Percentiles rank a stretch among this genome's conserved stretches.
Conservation (phyloP, 1,140 invertebrate genomes). For the Rhyzopertha dominica region DNA sequence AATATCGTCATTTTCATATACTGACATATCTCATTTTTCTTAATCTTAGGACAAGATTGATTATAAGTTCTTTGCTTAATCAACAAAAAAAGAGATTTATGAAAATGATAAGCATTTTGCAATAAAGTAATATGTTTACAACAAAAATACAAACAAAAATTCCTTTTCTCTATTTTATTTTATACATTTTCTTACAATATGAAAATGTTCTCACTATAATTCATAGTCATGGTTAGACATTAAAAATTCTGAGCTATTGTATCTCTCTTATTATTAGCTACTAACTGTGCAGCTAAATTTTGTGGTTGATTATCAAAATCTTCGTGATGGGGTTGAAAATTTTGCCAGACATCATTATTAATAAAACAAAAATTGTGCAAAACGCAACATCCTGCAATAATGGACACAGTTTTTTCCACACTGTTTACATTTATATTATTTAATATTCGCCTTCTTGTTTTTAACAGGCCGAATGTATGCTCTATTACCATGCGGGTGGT, state of each 20-base stretch:
- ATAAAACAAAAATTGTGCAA: constrained; percentile 21
- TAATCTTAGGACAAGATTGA: too few species aligned
- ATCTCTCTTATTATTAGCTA: constrained; percentile 12
- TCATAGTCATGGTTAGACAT: background rate
- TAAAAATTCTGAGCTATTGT: constrained; percentile 1
- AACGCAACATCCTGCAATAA: constrained; percentile 14
- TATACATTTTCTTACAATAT: too few species aligned
- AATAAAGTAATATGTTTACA: background rate
- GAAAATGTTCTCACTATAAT: constrained; percentile 1
- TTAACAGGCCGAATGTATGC: constrained; percentile 18
- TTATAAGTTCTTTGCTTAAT: background rate
- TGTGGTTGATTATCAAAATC: background rate
- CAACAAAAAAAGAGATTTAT: background rate
- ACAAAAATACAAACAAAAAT: background rate
- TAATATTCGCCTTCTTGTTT: constrained; percentile 16
- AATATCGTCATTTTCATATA: too few species aligned
- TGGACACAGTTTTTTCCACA: constrained; percentile 15
- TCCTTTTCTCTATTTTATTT: too few species aligned
- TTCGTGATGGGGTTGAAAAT: constrained; percentile 2
- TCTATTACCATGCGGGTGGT: constrained; percentile 14
- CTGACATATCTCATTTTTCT: too few species aligned
- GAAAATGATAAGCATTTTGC: background rate
- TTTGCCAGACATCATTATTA: constrained; percentile 15
- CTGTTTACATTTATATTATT: constrained; percentile 15
- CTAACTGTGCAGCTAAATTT: constrained; percentile 1